Conservation (phyloP, 1,140 invertebrate species). For the Zaprionus davidi region DNA sequence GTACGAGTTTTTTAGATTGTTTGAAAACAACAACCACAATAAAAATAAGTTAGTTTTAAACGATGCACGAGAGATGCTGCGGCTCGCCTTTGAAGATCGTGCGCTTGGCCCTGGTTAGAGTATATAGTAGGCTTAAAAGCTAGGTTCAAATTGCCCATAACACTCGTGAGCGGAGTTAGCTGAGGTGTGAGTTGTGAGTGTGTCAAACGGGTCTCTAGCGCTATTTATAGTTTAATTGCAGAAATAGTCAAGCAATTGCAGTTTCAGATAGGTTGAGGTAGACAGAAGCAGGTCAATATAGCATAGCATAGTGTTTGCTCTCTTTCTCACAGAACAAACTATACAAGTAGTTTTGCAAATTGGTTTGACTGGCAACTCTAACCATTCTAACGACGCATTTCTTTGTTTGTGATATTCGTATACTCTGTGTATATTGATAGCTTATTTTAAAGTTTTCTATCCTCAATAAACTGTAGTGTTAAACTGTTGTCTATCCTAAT, state of each 20-base stretch:
- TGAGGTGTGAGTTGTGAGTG: conserved; percentile 35
- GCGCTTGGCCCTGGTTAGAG: conserved; percentile 59
- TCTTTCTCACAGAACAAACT: neutral
- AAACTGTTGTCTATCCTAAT: too few species aligned
- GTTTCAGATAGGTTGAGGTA: neutral
- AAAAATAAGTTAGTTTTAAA: conserved; percentile 62
- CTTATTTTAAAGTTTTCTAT: neutral
- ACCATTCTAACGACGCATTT: neutral
- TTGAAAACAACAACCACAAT: conserved; percentile 25
- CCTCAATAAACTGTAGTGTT: too few species aligned
- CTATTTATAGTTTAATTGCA: conserved; percentile 9
- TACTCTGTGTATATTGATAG: too few species aligned
- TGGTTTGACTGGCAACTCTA: neutral
- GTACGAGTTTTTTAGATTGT: conserved; percentile 37
- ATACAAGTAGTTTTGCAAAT: neutral
- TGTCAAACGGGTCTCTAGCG: conserved; percentile 7
- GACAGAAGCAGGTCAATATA: too few species aligned
- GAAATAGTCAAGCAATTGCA: conserved; percentile 1
- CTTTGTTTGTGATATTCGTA: neutral
- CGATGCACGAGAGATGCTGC: conserved; percentile 47
- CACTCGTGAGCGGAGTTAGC: neutral
- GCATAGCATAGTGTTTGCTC: too few species aligned
- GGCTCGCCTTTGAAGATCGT: conserved; percentile 50
- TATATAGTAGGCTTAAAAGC: conserved; percentile 48
- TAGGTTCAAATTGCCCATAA: conserved; percentile 34